Percentiles rank a stretch among this genome's conserved stretches.
Evolutionary conservation across 2,888 invertebrate species (phyloP).

Genomic region (Orchesella flavescens): DNA sequence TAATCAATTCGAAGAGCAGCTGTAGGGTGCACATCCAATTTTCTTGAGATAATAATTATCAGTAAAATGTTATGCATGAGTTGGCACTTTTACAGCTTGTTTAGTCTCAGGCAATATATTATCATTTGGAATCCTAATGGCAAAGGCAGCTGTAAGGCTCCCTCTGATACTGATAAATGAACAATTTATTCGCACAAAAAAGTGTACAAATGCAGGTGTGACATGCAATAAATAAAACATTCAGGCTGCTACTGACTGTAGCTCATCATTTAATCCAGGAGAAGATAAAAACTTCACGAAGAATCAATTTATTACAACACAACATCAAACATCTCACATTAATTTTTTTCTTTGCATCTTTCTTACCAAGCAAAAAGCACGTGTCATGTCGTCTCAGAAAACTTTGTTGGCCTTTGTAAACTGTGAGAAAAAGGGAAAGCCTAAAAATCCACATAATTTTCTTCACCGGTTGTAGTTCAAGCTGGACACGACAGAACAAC

Average conservation of each 20-base stretch:
- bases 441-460: constrained; percentile 9
- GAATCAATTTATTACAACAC: constrained; percentile 44
- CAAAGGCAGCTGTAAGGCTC: too few relatives aligned
- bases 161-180: background rate
- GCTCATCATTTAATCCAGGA: background rate
- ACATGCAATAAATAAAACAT: constrained; percentile 37
- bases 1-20: constrained; percentile 39
- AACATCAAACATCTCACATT: constrained; percentile 5
- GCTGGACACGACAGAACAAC: constrained; percentile 41
- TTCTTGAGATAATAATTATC: constrained; percentile 25
- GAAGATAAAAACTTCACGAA: constrained; percentile 38
- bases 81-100: constrained; percentile 31
- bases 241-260: background rate
- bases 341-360: background rate
- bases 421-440: constrained; percentile 19
- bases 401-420: constrained; percentile 7
- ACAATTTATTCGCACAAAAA: constrained; percentile 29
- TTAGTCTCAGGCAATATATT: too few relatives aligned
- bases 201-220: constrained; percentile 48
- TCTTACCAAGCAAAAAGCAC: constrained; percentile 27
- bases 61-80: constrained; percentile 21
- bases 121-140: too few relatives aligned
- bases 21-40: constrained; percentile 50
- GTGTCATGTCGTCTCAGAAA: constrained; percentile 26
- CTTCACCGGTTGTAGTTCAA: constrained; percentile 40